Percentiles rank a stretch among this genome's conserved stretches.
Evolutionary conservation across 2,113 vertebrate species (phyloP).

Genomic region (Bostrychus sinensis): DNA sequence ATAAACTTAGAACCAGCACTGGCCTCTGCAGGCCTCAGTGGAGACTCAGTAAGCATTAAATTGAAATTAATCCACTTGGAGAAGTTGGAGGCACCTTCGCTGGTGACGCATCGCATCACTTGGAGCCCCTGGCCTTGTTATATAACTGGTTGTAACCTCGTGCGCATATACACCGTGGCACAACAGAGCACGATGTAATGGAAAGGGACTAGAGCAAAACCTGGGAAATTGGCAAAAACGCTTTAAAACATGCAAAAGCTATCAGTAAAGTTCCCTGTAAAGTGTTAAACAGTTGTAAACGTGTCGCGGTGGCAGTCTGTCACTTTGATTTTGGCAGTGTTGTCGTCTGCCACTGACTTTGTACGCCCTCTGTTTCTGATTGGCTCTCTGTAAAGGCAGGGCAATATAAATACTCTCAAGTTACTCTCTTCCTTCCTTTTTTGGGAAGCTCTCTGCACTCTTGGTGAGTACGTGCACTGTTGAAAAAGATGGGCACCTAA

Average conservation of each 20-base stretch:
- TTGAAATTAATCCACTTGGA: not conserved
- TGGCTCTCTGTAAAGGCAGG: constrained; percentile 71
- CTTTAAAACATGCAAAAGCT: not conserved
- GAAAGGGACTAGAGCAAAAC: not conserved
- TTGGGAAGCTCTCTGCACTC: constrained; percentile 8
- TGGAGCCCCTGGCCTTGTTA: not conserved
- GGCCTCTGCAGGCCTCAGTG: no score
- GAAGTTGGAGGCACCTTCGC: not conserved
- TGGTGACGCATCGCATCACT: not conserved
- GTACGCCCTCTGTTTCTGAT: constrained; percentile 64
- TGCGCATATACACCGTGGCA: not conserved
- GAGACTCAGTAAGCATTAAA: not conserved
- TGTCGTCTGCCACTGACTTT: not conserved
- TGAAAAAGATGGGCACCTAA: not conserved
- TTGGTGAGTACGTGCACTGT: constrained; percentile 41
- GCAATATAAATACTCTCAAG: constrained; percentile 57
- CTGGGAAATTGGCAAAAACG: not conserved
- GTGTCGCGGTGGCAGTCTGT: not conserved
- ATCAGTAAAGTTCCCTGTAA: not conserved
- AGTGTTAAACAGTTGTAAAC: not conserved
- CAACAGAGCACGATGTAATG: not conserved
- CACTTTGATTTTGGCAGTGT: constrained; percentile 29
- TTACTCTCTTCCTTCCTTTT: constrained; percentile 42
- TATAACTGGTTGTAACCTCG: not conserved
- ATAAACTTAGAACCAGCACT: no score